Conservation (phyloP, 2,113 vertebrate genomes). For the Delphinus delphis region DNA sequence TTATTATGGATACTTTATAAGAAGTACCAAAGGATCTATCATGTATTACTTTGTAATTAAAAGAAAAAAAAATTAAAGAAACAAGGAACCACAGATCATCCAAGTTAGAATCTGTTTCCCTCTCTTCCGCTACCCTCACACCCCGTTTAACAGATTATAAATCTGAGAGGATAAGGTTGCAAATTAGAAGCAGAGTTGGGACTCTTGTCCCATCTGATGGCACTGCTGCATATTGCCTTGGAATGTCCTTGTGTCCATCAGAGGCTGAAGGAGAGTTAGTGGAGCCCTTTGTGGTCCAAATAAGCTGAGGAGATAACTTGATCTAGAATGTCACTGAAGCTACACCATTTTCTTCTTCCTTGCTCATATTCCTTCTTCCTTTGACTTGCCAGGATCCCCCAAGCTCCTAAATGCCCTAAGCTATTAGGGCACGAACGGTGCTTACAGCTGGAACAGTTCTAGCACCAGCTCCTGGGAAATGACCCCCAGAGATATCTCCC, state of each 20-base stretch:
- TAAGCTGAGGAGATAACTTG: not conserved
- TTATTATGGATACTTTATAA: slow-evolving; percentile 1
- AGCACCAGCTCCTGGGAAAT: not conserved
- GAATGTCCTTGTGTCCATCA: not conserved
- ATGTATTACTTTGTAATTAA: slow-evolving; percentile 12
- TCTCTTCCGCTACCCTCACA: not conserved
- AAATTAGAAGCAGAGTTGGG: not conserved
- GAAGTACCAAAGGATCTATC: not conserved
- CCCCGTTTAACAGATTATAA: not conserved
- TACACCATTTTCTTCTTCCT: not conserved
- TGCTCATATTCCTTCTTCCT: not conserved
- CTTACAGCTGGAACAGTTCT: not conserved
- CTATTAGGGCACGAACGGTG: not conserved
- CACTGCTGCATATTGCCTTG: fast-evolving
- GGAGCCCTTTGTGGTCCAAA: not conserved
- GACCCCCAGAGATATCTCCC: not conserved
- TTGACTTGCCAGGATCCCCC: not conserved
- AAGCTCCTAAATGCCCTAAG: not conserved
- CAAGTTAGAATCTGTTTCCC: not conserved
- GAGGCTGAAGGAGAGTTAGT: not conserved
- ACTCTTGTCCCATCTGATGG: not conserved
- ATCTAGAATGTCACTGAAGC: not conserved
- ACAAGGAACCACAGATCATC: not conserved
- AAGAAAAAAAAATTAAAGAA: not conserved
- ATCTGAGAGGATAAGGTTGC: not conserved